Conservation (phyloP, 2,797 vertebrate genomes). For the Gadopsis bispinosus region DNA sequence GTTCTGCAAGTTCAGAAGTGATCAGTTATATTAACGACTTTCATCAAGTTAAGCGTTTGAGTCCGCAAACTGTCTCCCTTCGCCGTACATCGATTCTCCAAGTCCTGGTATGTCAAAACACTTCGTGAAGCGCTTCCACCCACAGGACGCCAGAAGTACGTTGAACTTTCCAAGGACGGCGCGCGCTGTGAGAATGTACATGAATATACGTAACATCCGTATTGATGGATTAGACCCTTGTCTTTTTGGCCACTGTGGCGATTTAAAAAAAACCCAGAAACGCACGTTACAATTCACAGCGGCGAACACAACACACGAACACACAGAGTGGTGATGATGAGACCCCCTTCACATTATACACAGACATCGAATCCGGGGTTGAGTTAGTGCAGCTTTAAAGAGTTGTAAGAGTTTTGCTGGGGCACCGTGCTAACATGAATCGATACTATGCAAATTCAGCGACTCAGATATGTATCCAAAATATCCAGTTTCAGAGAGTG, state of each 20-base stretch:
- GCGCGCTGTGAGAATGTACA: not conserved
- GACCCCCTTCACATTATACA: not conserved
- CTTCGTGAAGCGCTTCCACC: not conserved
- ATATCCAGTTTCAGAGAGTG: slow-evolving; percentile 30
- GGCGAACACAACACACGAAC: too few species aligned
- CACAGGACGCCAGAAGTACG: not conserved
- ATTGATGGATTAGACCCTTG: too few species aligned
- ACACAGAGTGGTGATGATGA: not conserved
- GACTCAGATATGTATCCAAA: slow-evolving; percentile 13
- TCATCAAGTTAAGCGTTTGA: too few species aligned
- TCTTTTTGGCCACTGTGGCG: too few species aligned
- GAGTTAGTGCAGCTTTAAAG: not conserved
- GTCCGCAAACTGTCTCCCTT: not conserved
- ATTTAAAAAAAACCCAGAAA: too few species aligned
- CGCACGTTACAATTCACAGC: too few species aligned
- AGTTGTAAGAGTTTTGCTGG: not conserved
- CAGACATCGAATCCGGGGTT: not conserved
- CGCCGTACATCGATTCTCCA: not conserved
- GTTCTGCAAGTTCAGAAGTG: not conserved
- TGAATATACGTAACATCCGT: too few species aligned
- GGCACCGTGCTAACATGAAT: slow-evolving; percentile 21
- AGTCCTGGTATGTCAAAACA: too few species aligned
- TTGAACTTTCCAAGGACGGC: too few species aligned
- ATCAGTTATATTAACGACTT: not conserved
- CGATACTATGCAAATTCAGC: not conserved